phyloP scores from a whole-genome alignment of 2,888 invertebrate species.

The Invenusta paracnida region DNA sequence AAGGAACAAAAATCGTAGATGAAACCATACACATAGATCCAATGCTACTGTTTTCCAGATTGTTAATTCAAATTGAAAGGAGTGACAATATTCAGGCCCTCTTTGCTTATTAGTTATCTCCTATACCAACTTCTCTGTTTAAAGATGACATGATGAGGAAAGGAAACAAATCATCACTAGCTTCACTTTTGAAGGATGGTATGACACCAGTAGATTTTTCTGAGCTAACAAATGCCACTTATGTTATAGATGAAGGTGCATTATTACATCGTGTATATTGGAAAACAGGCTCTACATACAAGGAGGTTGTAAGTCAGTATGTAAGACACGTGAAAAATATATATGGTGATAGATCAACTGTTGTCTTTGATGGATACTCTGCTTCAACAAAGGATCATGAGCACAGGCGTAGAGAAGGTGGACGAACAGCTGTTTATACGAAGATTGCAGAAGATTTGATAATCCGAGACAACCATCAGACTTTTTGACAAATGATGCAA shows the following conservation, averaged over 20 bases:
- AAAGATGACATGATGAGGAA: neutral
- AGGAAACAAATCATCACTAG: neutral
- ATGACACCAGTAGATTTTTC: neutral
- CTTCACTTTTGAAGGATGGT: neutral
- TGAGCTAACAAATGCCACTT: neutral
- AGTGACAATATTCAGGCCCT: neutral
- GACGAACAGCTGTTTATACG: neutral
- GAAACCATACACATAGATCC: neutral
- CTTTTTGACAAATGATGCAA: neutral
- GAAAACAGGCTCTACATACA: neutral
- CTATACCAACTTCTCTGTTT: neutral
- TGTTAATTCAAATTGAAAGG: neutral
- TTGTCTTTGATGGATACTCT: neutral
- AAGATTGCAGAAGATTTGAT: neutral
- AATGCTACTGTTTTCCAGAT: neutral
- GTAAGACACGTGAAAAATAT: neutral
- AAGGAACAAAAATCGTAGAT: neutral
- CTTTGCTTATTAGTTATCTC: neutral
- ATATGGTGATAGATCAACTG: neutral
- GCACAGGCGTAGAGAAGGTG: neutral
- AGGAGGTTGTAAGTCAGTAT: neutral
- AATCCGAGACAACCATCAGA: neutral
- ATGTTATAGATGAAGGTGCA: neutral
- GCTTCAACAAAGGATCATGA: neutral
- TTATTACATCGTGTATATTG: neutral